Base-by-base conservation (phyloP, 2,113 vertebrate genomes). In the Dicaeum eximium region DNA sequence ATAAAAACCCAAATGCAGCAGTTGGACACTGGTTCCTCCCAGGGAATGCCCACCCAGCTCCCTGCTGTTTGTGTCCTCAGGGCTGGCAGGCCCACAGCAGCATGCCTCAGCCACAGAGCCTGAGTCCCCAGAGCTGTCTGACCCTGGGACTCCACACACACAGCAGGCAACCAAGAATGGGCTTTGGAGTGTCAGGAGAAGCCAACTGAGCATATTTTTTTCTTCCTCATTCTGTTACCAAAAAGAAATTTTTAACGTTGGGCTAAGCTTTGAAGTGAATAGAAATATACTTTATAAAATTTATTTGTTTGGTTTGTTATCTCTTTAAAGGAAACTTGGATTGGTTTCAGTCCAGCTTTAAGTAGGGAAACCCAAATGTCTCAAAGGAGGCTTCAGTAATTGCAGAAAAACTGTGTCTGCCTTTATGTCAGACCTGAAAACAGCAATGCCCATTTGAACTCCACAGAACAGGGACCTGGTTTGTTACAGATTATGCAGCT, bases 61-160 rank as follows among this genome's bases (percentile, higher is more conserved):
- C 27, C 31, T 27, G 30, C 38, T 2, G 3, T 54, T 27, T 15
- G 19, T 88, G 96, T 91, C 93, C 94, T 17, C 31, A 9, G 97
- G 98, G 98, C 88, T 99, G 98, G 94, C 95, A 92, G 97, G 98
- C 98, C 98, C 93, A 74, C 70, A 83, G 95, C 88, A 94, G 44
- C 45, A 84, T 5, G 33, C 81, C 42, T 15, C 6, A 1, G 14
- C 37, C 30, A 28, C 66, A 30, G 86, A 4, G 27, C 79, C 50
- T 3, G 42, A 40, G 92, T 8, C 94, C 95, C 57, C 42, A 70
- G 97, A 97, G 97, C 96, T 98, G 97, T 6, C 86, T 62, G 97
- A 97, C 98, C 90, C 98, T 72, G 87, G 93, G 93, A 80, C 72
- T 3, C 15, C 80, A 33, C 58, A 2, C 6, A 30, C 5, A 0